Evolutionary conservation across 2,113 vertebrate species (phyloP).

Genomic region (Mixornis gularis): DNA sequence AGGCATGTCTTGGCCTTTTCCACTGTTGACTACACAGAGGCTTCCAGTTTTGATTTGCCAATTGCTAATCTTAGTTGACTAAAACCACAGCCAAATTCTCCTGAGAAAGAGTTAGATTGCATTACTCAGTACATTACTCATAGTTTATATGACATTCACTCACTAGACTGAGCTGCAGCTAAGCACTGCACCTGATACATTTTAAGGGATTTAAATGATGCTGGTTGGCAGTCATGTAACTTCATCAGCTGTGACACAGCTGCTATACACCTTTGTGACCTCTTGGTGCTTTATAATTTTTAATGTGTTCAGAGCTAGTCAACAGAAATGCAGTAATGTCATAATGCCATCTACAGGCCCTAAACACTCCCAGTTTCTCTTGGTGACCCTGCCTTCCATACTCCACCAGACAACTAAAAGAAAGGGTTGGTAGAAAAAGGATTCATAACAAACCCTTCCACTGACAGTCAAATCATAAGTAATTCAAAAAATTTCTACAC

Average conservation of each 20-base stretch:
- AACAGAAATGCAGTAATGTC: conserved; percentile 5
- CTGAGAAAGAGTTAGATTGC: conserved; percentile 1
- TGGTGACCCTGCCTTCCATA: neutral
- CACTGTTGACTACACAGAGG: neutral
- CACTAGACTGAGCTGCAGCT: neutral
- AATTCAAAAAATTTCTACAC: neutral
- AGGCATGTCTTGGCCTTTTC: neutral
- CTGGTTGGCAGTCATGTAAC: neutral
- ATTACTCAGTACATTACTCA: conserved; percentile 45
- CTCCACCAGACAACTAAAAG: neutral
- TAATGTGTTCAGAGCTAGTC: neutral
- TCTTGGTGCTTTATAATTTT: neutral
- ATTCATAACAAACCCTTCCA: neutral
- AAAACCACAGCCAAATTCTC: conserved; percentile 8
- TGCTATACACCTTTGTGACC: neutral
- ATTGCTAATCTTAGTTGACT: conserved; percentile 40
- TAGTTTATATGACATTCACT: neutral
- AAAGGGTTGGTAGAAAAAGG: neutral
- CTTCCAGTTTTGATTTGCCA: conserved; percentile 45
- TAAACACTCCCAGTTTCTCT: neutral
- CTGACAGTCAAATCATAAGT: neutral
- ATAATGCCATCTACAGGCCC: conserved; percentile 57
- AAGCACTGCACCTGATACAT: neutral
- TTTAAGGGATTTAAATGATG: neutral
- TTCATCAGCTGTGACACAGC: neutral